Evolutionary conservation across 2,113 vertebrate genomes (phyloP).

Genomic region (Sylvilagus bachmani): DNA sequence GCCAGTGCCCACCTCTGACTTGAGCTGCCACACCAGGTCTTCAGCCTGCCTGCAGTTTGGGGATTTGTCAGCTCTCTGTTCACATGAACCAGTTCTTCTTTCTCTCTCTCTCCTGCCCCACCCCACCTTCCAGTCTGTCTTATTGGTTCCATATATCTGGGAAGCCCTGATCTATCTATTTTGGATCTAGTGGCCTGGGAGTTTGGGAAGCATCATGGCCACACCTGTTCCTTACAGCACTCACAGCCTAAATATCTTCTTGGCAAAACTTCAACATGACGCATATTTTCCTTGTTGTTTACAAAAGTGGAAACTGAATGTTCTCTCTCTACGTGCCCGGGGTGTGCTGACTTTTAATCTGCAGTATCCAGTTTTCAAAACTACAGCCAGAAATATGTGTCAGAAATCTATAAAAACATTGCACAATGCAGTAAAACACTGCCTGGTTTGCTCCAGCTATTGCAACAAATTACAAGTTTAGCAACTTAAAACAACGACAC

Average conservation of each 20-base stretch:
- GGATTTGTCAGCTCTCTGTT: not conserved
- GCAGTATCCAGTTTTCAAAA: not conserved
- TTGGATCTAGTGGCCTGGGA: not conserved
- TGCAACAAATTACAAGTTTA: not conserved
- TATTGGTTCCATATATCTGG: not conserved
- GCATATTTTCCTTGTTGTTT: not conserved
- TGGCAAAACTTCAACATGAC: not conserved
- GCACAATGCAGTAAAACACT: no score
- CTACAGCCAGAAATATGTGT: not conserved
- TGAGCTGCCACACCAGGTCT: not conserved
- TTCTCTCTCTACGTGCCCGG: rapidly evolving
- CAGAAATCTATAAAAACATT: no score
- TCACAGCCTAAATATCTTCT: not conserved
- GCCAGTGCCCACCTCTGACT: not conserved
- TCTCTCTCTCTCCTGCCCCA: no score
- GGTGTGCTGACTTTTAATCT: not conserved
- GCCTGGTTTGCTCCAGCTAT: not conserved
- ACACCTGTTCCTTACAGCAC: not conserved
- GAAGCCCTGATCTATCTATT: not conserved
- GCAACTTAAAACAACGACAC: not conserved
- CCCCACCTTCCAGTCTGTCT: no score
- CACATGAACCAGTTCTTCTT: not conserved
- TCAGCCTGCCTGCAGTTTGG: not conserved
- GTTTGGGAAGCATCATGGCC: not conserved
- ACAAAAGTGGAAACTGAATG: not conserved